phyloP scores from a whole-genome alignment of 2,113 vertebrate genomes.

The Aythya baeri region DNA sequence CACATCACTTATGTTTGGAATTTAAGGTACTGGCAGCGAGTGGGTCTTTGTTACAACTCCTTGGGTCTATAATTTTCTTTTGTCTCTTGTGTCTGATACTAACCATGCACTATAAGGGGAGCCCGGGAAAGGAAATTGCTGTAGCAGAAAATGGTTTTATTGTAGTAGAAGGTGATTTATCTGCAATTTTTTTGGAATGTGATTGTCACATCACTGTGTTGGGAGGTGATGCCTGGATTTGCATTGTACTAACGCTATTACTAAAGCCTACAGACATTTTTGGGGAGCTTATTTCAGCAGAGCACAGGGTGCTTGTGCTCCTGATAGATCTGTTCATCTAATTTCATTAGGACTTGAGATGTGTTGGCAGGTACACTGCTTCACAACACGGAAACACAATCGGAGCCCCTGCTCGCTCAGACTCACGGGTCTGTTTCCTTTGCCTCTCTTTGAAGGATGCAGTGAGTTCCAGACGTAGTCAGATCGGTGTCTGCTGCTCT shows the following conservation, averaged over 20 bases:
- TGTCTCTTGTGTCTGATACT: constrained; percentile 49
- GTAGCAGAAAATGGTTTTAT: neutral
- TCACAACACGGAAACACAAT: neutral
- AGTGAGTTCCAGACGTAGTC: neutral
- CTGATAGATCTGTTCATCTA: neutral
- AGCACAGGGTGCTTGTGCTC: neutral
- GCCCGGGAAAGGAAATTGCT: constrained; percentile 9
- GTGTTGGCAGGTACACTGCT: neutral
- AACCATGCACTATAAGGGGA: constrained; percentile 47
- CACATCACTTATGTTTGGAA: constrained; percentile 64
- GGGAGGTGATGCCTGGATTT: constrained; percentile 6
- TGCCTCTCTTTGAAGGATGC: neutral
- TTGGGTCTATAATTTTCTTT: constrained; percentile 36
- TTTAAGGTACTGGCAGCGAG: constrained; percentile 64
- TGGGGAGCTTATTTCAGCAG: neutral
- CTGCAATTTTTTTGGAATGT: neutral
- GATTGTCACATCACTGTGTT: neutral
- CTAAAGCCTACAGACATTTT: neutral
- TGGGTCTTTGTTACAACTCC: constrained; percentile 61
- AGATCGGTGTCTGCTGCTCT: constrained; percentile 18
- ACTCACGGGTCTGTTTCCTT: neutral
- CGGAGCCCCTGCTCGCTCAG: neutral
- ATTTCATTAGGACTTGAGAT: neutral
- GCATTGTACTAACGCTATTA: neutral
- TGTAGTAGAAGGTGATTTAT: neutral